Evolutionary conservation across 2,797 vertebrate genomes (phyloP).

Genomic region (Sebastes diploproa): DNA sequence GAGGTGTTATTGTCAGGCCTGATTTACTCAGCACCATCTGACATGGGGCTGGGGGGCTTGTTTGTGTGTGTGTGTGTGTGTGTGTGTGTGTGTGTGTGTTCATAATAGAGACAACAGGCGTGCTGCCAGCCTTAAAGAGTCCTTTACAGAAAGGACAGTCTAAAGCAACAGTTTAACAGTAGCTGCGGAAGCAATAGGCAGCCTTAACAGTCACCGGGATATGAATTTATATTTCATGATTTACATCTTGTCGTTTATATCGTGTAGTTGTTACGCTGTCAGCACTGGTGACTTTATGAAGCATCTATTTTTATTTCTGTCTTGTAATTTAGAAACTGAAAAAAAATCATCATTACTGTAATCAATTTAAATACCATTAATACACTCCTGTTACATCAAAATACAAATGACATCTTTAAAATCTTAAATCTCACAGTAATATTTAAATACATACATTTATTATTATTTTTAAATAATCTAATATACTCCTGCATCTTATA

Average conservation of each 20-base stretch:
- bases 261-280: background rate
- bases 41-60: conserved; percentile 66
- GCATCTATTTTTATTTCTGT: background rate
- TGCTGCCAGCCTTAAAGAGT: conserved; percentile 54
- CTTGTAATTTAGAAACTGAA: background rate
- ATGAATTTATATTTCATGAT: conserved; percentile 18
- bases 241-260: background rate
- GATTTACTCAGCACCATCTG: conserved; percentile 92
- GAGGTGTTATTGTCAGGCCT: conserved; percentile 92
- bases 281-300: background rate
- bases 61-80: background rate
- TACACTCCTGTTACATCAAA: background rate
- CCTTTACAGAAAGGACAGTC: conserved; percentile 67
- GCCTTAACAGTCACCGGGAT: conserved; percentile 2
- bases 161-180: conserved; percentile 72
- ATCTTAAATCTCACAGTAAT: background rate
- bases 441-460: background rate
- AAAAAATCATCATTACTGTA: background rate
- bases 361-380: background rate
- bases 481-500: background rate
- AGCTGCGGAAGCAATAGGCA: conserved; percentile 20
- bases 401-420: background rate
- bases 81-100: conserved; percentile 9
- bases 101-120: conserved; percentile 51
- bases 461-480: background rate